Conservation (phyloP, 1,140 invertebrate species). For the Drosophila ananassae region DNA sequence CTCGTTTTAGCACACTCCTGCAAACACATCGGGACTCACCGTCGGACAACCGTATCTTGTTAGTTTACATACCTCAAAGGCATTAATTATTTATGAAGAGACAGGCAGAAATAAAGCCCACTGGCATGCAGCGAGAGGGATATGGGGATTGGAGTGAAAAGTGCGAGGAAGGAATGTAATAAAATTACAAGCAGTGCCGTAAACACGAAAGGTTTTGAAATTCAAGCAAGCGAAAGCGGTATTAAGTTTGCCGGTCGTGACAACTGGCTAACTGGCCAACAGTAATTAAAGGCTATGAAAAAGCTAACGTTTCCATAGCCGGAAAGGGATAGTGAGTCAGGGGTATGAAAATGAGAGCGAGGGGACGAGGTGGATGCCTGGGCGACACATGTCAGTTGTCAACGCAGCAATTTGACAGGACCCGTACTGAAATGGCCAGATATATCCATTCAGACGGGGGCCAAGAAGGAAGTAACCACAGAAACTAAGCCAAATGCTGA, state of each 20-base stretch:
- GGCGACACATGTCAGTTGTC: conserved; percentile 69
- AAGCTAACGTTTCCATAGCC: conserved; percentile 48
- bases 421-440: conserved; percentile 22
- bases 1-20: conserved; percentile 30
- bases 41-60: conserved; percentile 38
- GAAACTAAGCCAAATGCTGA: conserved; percentile 41
- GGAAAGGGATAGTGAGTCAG: background rate
- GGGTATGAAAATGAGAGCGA: background rate
- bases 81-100: conserved; percentile 79
- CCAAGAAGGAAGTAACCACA: conserved; percentile 25
- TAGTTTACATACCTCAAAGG: conserved; percentile 64
- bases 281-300: conserved; percentile 75
- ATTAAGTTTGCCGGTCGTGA: conserved; percentile 63
- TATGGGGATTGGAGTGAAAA: background rate
- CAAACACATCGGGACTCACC: conserved; percentile 23
- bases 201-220: conserved; percentile 68
- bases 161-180: conserved; percentile 54
- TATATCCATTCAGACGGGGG: conserved; percentile 18
- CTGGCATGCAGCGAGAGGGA: background rate
- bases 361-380: background rate
- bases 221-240: conserved; percentile 61
- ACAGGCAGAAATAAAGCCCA: conserved; percentile 17
- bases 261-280: conserved; percentile 51
- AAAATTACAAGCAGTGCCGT: conserved; percentile 65
- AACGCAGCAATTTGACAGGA: conserved; percentile 71